These are phyloP conservation scores for Diachrysia chrysitis DNA, from an alignment of 2,888 invertebrate genomes.

Conservation along the genomic window DNA sequence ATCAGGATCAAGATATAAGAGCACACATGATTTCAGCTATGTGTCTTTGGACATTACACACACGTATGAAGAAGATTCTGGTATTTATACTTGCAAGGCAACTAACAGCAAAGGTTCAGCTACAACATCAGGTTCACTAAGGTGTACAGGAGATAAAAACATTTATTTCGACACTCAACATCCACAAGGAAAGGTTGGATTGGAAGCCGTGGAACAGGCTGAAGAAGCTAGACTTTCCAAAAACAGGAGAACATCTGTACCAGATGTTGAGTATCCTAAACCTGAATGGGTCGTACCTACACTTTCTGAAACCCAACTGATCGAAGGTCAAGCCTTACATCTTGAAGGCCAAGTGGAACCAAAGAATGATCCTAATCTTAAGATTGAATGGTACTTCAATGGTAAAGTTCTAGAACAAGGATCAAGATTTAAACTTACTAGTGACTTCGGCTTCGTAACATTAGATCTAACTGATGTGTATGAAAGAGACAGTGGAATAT, in stretches of 20 bases:
- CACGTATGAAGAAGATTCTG: slow-evolving; percentile 97
- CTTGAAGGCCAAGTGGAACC: slow-evolving; percentile 98
- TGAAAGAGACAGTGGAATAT: slow-evolving; percentile 97
- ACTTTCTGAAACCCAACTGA: slow-evolving; percentile 93
- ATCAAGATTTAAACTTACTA: slow-evolving; percentile 96
- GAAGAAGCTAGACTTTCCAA: slow-evolving; percentile 95
- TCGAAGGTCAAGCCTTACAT: slow-evolving; percentile 95
- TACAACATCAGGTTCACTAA: slow-evolving; percentile 96
- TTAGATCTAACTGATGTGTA: slow-evolving; percentile 97
- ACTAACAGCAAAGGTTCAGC: slow-evolving; percentile 96
- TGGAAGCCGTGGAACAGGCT: slow-evolving; percentile 96
- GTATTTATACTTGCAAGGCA: slow-evolving; percentile 96
- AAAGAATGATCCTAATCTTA: slow-evolving; percentile 96
- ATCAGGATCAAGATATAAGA: slow-evolving; percentile 96
- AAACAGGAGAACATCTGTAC: slow-evolving; percentile 91
- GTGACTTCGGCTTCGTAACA: slow-evolving; percentile 98
- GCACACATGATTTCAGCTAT: slow-evolving; percentile 98
- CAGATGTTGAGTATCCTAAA: slow-evolving; percentile 94
- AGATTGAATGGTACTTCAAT: slow-evolving; percentile 98
- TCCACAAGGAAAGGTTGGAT: slow-evolving; percentile 97
- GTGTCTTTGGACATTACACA: slow-evolving; percentile 96
- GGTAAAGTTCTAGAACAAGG: slow-evolving; percentile 96
- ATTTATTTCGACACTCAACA: slow-evolving; percentile 97
- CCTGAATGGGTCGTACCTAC: slow-evolving; percentile 96
- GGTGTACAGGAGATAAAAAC: slow-evolving; percentile 94